Base-by-base conservation (phyloP, 92 coral and sea anemone species). In the Zoanthus sociatus region DNA sequence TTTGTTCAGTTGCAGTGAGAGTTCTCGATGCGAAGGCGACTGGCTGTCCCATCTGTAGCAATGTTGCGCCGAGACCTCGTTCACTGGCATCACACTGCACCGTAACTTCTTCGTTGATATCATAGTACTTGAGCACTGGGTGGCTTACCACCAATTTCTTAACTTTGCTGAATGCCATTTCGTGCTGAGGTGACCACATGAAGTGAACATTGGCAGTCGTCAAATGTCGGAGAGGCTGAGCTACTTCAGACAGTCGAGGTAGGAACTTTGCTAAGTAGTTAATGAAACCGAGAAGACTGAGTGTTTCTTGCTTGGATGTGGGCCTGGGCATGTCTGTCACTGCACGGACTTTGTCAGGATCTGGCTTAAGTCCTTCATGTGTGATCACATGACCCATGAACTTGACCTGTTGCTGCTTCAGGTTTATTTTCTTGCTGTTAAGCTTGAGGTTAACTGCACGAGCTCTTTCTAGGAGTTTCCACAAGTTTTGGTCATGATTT, bases 121-220 rank as follows among this genome's bases (percentile, higher is more conserved):
- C 71, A 45, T 87, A 87, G 58, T 79, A 87, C 69, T 87, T 88
- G 56, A 88, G 83, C 44, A 90, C 88, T 9, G 92, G 92, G 79
- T 85, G 90, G 13, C 18, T 55, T 42, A 66, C 63, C 76, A 90
- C 90, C 56, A 90, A 83, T 79, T 87, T 76, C 84, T 91, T 82
- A 44, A 88, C 73, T 71, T 86, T 84, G 44, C 55, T 26, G 71
- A 87, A 86, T 31, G 92, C 79, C 68, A 47, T 86, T 71, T 90
- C 90, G 32, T 90, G 92, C 58, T 90, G 90, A 16, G 58, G 50
- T 77, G 92, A 86, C 92, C 92, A 90, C 46, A 86, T 78, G 82
- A 90, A 90, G 16, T 51, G 58, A 14, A 84, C 84, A 46, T 73
- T 60, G 32, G 66, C 68, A 37, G 76, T 56, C 31, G 90, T 90